Percentiles rank a stretch among this genome's conserved stretches.
phyloP scores from a whole-genome alignment of 2,113 vertebrate genomes.

The Paradoxurus hermaphroditus region DNA sequence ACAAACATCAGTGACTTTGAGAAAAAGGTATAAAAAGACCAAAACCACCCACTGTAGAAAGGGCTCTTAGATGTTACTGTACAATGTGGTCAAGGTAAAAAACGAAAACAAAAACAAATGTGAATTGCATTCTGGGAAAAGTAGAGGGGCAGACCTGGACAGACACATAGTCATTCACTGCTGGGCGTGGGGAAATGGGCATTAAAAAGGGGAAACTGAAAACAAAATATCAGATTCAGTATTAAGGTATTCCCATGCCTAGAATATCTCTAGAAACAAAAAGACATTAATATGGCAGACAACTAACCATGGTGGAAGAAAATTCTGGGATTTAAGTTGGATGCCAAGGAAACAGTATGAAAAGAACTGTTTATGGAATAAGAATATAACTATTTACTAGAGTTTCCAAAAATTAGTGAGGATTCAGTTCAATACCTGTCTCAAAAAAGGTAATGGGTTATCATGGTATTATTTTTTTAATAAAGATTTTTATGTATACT shows the following conservation, averaged over 20 bases:
- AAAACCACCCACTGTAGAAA: conserved; percentile 86
- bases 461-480: background rate
- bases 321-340: conserved; percentile 72
- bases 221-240: conserved; percentile 68
- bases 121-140: conserved; percentile 61
- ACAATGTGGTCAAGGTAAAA: conserved; percentile 77
- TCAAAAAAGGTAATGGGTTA: background rate
- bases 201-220: conserved; percentile 36
- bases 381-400: background rate
- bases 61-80: conserved; percentile 80
- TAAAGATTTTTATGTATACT: background rate
- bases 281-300: conserved; percentile 65
- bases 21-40: conserved; percentile 88
- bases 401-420: background rate
- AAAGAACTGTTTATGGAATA: conserved; percentile 14
- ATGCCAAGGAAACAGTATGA: conserved; percentile 75
- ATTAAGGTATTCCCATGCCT: conserved; percentile 77
- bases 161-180: conserved; percentile 41
- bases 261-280: conserved; percentile 71
- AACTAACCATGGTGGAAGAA: conserved; percentile 65
- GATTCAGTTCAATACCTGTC: background rate
- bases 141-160: conserved; percentile 66
- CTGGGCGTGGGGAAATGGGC: background rate
- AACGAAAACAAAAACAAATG: background rate
- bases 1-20: conserved; percentile 82